These are phyloP conservation scores for Vidua macroura DNA, from an alignment of 2,113 vertebrate genomes.

Conservation along the genomic window DNA sequence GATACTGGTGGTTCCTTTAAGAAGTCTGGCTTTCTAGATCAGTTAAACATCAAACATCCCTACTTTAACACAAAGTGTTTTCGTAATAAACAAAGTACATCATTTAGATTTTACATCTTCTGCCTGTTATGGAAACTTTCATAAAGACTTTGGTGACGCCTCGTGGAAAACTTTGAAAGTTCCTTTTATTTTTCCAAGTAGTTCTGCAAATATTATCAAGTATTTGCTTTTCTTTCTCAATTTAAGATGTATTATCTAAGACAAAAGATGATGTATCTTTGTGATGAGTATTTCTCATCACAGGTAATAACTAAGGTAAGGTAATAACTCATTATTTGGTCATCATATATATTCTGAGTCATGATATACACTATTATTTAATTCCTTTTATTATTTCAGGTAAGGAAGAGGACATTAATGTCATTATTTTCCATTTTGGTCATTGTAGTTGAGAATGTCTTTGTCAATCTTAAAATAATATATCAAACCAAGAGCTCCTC, in stretches of 20 bases:
- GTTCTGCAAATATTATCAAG: not conserved
- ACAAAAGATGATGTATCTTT: not conserved
- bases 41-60: not conserved
- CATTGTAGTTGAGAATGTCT: not conserved
- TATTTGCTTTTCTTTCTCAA: not conserved
- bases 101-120: not conserved
- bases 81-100: not conserved
- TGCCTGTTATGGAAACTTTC: not conserved
- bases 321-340: not conserved
- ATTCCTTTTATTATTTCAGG: not conserved
- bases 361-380: not conserved
- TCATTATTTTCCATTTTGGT: not conserved
- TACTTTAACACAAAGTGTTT: not conserved
- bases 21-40: not conserved
- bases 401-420: not conserved
- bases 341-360: not conserved
- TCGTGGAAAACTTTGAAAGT: not conserved
- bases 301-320: not conserved
- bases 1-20: not conserved
- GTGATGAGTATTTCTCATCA: not conserved
- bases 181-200: not conserved
- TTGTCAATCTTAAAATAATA: not conserved
- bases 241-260: not conserved
- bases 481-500: not conserved
- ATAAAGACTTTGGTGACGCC: not conserved